Conservation (phyloP, 2,888 invertebrate species). For the Sarcophaga variegata region DNA sequence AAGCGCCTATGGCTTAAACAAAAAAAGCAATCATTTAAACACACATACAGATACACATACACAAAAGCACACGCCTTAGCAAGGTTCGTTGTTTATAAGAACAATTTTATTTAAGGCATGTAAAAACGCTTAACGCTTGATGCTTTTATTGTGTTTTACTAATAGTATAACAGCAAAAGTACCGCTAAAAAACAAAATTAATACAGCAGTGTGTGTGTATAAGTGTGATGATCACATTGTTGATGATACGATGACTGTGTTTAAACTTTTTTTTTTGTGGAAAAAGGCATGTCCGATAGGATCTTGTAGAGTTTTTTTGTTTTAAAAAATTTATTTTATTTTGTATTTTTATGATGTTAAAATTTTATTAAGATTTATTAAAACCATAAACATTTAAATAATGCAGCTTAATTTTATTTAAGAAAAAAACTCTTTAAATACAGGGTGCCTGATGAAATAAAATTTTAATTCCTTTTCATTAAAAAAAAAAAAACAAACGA, state of each 20-base stretch:
- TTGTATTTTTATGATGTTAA: no score
- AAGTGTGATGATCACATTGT: no score
- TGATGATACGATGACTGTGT: no score
- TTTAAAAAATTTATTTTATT: no score
- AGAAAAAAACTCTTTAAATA: not conserved
- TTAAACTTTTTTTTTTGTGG: no score
- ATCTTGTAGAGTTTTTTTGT: no score
- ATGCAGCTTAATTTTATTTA: no score
- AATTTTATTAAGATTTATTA: no score
- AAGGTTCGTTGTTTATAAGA: not conserved
- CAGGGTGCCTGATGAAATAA: not conserved
- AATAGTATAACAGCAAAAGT: not conserved
- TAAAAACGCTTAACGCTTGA: not conserved
- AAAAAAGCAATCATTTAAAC: not conserved
- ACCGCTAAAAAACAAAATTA: not conserved
- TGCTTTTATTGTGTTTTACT: not conserved
- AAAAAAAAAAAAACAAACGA: not conserved
- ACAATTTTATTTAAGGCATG: no score
- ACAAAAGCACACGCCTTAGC: no score
- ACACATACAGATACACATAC: not conserved
- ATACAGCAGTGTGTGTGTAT: not conserved
- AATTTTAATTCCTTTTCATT: slow-evolving; percentile 7
- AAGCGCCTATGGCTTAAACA: slow-evolving; percentile 7
- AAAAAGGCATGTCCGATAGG: no score
- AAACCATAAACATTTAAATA: no score